These are phyloP conservation scores for Volucella inanis DNA, from an alignment of 2,888 invertebrate species.

Conservation along the genomic window DNA sequence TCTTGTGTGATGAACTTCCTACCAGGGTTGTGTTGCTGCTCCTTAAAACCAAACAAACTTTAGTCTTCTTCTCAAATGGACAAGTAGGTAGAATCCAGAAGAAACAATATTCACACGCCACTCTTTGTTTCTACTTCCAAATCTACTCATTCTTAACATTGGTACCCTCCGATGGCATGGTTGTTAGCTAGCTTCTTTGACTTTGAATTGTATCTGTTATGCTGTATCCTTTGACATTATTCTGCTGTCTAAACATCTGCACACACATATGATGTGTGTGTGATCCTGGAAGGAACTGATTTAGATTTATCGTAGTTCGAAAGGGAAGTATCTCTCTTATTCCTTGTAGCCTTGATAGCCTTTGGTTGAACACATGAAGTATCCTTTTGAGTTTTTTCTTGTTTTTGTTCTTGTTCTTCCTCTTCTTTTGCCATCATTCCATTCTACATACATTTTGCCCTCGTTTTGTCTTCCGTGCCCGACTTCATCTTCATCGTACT, in stretches of 20 bases:
- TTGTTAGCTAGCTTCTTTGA: slow-evolving; percentile 63
- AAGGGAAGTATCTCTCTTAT: slow-evolving; percentile 40
- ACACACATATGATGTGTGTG: slow-evolving; percentile 62
- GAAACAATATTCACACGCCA: slow-evolving; percentile 15
- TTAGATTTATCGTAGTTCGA: slow-evolving; percentile 69
- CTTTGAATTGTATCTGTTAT: slow-evolving; percentile 72
- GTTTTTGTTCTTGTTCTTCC: background rate
- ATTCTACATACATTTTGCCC: too few relatives aligned
- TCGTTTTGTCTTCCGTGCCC: background rate
- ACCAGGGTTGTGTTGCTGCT: slow-evolving; percentile 11
- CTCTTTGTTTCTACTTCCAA: background rate
- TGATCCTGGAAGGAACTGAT: slow-evolving; percentile 68
- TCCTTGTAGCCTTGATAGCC: background rate
- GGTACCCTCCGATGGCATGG: background rate
- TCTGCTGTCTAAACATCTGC: slow-evolving; percentile 62
- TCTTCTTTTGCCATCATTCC: background rate
- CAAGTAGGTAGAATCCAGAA: slow-evolving; percentile 7
- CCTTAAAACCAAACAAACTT: slow-evolving; percentile 1
- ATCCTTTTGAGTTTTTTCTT: slow-evolving; percentile 57
- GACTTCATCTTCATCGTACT: background rate
- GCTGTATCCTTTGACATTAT: slow-evolving; percentile 71
- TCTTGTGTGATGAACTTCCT: slow-evolving; percentile 62
- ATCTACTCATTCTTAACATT: background rate
- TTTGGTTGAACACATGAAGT: slow-evolving; percentile 49
- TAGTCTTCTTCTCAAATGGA: slow-evolving; percentile 8